Conservation (phyloP, 2,113 vertebrate genomes). For the Cochlearius cochlearius region DNA sequence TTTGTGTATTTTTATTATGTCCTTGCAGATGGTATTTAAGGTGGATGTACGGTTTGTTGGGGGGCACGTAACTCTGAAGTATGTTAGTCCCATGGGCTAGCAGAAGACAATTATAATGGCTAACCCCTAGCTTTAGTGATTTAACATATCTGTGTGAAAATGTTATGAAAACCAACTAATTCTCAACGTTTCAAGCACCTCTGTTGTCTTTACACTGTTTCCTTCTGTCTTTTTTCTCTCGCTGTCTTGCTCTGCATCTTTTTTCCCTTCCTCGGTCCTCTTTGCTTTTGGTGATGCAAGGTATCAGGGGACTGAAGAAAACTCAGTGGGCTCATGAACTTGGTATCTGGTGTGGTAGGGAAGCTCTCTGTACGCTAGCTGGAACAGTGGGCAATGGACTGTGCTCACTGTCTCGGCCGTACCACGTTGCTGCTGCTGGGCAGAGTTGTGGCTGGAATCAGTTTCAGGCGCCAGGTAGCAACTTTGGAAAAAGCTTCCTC, state of each 20-base stretch:
- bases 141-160: constrained; percentile 53
- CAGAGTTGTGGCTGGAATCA: not conserved
- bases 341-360: not conserved
- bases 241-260: not conserved
- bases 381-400: not conserved
- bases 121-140: constrained; percentile 53
- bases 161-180: constrained; percentile 5
- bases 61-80: constrained; percentile 55
- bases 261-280: not conserved
- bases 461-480: not conserved
- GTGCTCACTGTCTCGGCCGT: not conserved
- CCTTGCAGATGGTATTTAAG: constrained; percentile 65
- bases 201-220: not conserved
- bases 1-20: constrained; percentile 63
- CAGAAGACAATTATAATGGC: constrained; percentile 50
- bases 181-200: constrained; percentile 3
- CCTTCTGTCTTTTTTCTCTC: not conserved
- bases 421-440: not conserved
- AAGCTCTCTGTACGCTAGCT: not conserved
- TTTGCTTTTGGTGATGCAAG: not conserved
- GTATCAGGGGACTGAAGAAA: not conserved
- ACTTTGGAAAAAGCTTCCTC: not conserved
- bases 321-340: not conserved
- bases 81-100: constrained; percentile 54
- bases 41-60: constrained; percentile 51